Conservation (phyloP, 2,113 vertebrate genomes). For the Echinops telfairi region DNA sequence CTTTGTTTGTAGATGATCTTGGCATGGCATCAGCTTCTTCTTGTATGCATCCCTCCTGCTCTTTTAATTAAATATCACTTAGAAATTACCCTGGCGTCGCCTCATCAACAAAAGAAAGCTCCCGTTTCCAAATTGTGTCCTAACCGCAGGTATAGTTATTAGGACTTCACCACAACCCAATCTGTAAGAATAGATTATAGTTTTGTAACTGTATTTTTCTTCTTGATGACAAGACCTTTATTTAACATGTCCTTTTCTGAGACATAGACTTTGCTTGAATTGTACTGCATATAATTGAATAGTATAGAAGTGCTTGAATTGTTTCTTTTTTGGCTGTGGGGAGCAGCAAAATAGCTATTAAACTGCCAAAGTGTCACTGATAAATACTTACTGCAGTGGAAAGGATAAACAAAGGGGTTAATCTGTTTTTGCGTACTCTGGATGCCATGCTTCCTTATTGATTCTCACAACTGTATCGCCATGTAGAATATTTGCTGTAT, state of each 20-base stretch:
- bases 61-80: neutral
- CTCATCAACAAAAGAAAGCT: neutral
- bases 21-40: neutral
- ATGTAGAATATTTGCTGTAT: constrained; percentile 66
- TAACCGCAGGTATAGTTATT: neutral
- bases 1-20: neutral
- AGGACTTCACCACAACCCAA: neutral
- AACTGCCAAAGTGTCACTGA: neutral
- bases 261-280: constrained; percentile 45
- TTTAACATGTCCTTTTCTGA: constrained; percentile 29
- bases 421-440: constrained; percentile 65
- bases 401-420: constrained; percentile 60
- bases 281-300: constrained; percentile 32
- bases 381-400: constrained; percentile 20
- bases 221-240: constrained; percentile 13
- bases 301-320: constrained; percentile 42
- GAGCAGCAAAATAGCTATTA: constrained; percentile 38
- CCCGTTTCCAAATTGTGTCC: neutral
- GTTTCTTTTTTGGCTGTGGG: neutral
- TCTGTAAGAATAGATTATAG: neutral
- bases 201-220: constrained; percentile 31
- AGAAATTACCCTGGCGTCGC: neutral
- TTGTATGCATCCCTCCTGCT: neutral
- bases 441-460: constrained; percentile 49
- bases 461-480: constrained; percentile 69